Evolutionary conservation across 2,113 vertebrate species (phyloP), one percentile per base, ranked within the genome.

Genomic region (Axis porcinus): DNA sequence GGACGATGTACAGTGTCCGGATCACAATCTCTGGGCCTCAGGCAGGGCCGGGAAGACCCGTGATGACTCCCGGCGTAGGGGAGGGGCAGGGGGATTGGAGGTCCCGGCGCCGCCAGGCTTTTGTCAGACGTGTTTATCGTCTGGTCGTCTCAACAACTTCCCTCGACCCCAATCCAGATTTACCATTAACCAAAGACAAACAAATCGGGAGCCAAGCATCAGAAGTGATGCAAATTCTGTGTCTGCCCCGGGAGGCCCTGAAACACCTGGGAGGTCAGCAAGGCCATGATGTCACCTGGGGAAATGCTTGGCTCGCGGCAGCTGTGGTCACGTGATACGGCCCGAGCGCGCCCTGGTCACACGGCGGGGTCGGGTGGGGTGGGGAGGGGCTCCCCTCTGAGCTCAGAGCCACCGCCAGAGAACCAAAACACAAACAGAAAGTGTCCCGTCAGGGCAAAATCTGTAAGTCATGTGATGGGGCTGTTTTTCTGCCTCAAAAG

Each of bases 361-460:
- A 82, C n/a, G 88, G 62, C 7, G 62, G 62, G 28, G 60, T 6
- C 5, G 28, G 25, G 28, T 8, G 64, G n/a, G 17, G 5, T 11
- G 84, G 81, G 62, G 90, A 62, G 96, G 97, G 93, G 91, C 97
- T 98, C 97, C 97, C 97, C 94, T 79, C 95, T 94, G 97, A 97
- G 89, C 64, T 86, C 93, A 55, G 85, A 50, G 86, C 91, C 70
- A 81, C 96, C 91, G 91, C 89, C 40, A 11, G 62, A 81, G 74
- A 94, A 93, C 70, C 97, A 96, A 93, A 98, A 95, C 94, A 97
- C 97, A 98, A 8, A 82, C 0, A 97, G 96, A 98, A 98, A 98
- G 97, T 96, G 95, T 78, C 82, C 70, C 50, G 96, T 98, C 97
- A 91, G 89, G 89, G 81, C 81, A 89, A 86, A 91, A 96, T 95